phyloP scores from a whole-genome alignment of 1,140 invertebrate genomes.

The Sipha flava region DNA sequence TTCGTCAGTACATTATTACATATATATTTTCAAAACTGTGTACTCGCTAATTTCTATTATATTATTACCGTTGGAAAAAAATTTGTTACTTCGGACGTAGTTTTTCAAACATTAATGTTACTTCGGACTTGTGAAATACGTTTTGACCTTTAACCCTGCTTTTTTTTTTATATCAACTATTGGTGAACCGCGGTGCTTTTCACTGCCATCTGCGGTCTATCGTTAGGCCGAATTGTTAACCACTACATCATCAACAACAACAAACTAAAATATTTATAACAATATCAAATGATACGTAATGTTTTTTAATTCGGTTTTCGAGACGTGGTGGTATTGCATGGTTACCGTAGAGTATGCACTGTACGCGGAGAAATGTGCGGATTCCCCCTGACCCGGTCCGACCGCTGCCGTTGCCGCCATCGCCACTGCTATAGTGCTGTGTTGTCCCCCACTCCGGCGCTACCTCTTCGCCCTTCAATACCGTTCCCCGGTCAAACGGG shows the following conservation, averaged over 20 bases:
- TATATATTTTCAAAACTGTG: too few species aligned
- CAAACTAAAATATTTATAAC: not conserved
- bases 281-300: not conserved
- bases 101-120: too few species aligned
- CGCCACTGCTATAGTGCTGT: not conserved
- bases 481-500: slow-evolving; percentile 29
- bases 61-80: too few species aligned
- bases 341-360: slow-evolving; percentile 18
- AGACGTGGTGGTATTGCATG: not conserved
- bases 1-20: too few species aligned
- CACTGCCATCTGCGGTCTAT: not conserved
- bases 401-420: not conserved
- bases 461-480: not conserved
- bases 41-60: too few species aligned
- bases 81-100: too few species aligned
- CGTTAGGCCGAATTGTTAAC: not conserved
- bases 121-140: too few species aligned
- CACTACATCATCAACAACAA: not conserved
- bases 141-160: not conserved
- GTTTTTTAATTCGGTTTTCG: not conserved
- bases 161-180: not conserved
- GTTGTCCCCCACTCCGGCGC: not conserved
- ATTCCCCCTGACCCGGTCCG: not conserved
- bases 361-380: slow-evolving; percentile 31
- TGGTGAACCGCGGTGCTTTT: not conserved